Evolutionary conservation across 30 jellyfish, hydroid and myxozoan species (phyloP).

Genomic region (Aurelia sp.): DNA sequence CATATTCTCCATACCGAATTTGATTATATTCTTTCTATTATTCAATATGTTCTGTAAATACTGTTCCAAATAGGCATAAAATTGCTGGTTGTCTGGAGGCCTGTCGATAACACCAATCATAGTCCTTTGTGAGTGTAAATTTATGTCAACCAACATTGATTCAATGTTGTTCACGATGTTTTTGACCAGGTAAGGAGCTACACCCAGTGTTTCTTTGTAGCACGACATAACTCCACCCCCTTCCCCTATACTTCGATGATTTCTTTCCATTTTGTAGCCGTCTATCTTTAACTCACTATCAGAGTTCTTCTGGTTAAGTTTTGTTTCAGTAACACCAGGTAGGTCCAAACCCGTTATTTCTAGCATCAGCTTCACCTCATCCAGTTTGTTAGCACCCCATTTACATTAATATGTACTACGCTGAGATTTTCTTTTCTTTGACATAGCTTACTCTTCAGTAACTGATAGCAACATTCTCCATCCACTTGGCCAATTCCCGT

Average conservation of each 20-base stretch:
- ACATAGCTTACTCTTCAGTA: constrained; percentile 40
- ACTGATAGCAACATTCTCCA: constrained; percentile 32
- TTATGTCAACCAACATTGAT: constrained; percentile 2
- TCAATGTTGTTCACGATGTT: constrained; percentile 39
- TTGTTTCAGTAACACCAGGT: constrained; percentile 41
- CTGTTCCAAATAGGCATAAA: constrained; percentile 37
- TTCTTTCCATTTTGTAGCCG: constrained; percentile 48
- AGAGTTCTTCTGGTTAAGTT: constrained; percentile 31
- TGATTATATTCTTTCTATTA: neutral
- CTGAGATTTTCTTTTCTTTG: constrained; percentile 51
- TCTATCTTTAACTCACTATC: constrained; percentile 47
- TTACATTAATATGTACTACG: constrained; percentile 42
- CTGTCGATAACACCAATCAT: constrained; percentile 33
- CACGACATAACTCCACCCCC: constrained; percentile 49
- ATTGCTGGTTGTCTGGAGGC: constrained; percentile 11
- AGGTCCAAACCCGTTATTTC: constrained; percentile 36
- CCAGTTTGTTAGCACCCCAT: constrained; percentile 55
- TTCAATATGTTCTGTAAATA: constrained; percentile 25
- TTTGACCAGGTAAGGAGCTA: constrained; percentile 49
- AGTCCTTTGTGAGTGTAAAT: constrained; percentile 28
- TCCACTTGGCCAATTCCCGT: constrained; percentile 45
- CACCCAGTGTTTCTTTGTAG: constrained; percentile 52
- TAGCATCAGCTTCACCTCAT: constrained; percentile 51
- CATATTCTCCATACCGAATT: constrained; percentile 25
- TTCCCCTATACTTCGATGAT: constrained; percentile 39